Conservation (phyloP, 1,140 invertebrate genomes). For the Oscheius sp. region DNA sequence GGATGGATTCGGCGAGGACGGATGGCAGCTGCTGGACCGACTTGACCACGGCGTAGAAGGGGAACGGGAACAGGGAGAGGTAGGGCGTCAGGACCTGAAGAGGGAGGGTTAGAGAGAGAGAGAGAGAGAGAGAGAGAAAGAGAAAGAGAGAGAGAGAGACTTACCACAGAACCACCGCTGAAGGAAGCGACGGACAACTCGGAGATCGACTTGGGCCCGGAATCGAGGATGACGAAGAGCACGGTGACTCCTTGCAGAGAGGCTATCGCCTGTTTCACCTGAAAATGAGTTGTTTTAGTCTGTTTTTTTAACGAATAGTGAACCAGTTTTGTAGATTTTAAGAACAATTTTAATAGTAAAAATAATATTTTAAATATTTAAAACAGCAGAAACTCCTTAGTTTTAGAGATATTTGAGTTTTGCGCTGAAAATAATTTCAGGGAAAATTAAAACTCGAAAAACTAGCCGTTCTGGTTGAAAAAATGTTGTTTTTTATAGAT, state of each 20-base stretch:
- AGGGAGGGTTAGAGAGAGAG: background rate
- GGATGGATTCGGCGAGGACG: slow-evolving; percentile 86
- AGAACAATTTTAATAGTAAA: background rate
- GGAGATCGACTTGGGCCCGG: slow-evolving; percentile 87
- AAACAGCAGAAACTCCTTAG: no score
- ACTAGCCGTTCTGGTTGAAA: no score
- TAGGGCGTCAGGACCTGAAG: slow-evolving; percentile 71
- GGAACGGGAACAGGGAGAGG: slow-evolving; percentile 93
- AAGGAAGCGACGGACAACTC: slow-evolving; percentile 74
- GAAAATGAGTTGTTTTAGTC: background rate
- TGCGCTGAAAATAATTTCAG: no score
- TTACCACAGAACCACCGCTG: slow-evolving; percentile 27
- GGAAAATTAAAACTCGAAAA: no score
- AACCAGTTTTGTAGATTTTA: background rate
- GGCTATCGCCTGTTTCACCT: background rate
- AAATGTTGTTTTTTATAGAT: no score
- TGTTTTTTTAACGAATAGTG: background rate
- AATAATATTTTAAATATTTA: no score
- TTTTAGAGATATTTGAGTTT: no score
- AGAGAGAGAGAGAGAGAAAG: background rate
- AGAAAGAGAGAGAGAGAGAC: background rate
- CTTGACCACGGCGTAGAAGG: slow-evolving; percentile 91
- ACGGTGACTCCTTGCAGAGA: slow-evolving; percentile 71
- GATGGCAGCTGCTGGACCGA: slow-evolving; percentile 81
- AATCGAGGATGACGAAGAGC: slow-evolving; percentile 92